Conservation (phyloP, 2,888 invertebrate genomes). For the Phoenoteleia sp. region DNA sequence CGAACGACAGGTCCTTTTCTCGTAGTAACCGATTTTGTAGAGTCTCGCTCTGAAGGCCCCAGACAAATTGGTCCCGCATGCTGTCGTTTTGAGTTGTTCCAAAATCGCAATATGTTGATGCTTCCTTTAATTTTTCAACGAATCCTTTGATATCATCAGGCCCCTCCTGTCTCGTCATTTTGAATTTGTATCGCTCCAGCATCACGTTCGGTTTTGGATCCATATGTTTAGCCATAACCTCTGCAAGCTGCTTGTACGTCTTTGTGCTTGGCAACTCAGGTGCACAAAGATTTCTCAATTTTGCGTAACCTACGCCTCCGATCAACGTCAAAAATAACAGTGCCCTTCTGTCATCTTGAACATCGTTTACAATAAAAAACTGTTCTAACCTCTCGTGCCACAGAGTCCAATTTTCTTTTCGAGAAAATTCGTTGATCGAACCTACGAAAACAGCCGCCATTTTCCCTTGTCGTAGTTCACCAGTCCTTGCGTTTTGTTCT, state of each 20-base stretch:
- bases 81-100: conserved; percentile 3
- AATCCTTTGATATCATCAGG: conserved; percentile 44
- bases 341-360: conserved; percentile 47
- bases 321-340: conserved; percentile 62
- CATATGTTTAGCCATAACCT: conserved; percentile 55
- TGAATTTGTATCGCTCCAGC: conserved; percentile 64
- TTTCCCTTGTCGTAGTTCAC: neutral
- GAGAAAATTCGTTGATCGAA: conserved; percentile 21
- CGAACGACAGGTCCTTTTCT: neutral
- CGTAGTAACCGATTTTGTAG: neutral
- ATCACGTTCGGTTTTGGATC: conserved; percentile 31
- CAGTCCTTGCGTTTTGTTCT: neutral
- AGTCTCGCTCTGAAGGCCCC: neutral
- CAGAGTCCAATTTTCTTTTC: conserved; percentile 57
- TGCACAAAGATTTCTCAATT: conserved; percentile 67
- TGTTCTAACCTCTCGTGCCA: conserved; percentile 63
- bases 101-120: conserved; percentile 59
- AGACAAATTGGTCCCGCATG: conserved; percentile 14
- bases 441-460: neutral
- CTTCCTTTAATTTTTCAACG: conserved; percentile 79
- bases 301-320: conserved; percentile 59
- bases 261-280: conserved; percentile 55
- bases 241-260: conserved; percentile 56
- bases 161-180: conserved; percentile 73
- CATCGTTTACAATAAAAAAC: conserved; percentile 67